Base-by-base conservation (phyloP, 2,888 invertebrate species). In the Furcula furcula region DNA sequence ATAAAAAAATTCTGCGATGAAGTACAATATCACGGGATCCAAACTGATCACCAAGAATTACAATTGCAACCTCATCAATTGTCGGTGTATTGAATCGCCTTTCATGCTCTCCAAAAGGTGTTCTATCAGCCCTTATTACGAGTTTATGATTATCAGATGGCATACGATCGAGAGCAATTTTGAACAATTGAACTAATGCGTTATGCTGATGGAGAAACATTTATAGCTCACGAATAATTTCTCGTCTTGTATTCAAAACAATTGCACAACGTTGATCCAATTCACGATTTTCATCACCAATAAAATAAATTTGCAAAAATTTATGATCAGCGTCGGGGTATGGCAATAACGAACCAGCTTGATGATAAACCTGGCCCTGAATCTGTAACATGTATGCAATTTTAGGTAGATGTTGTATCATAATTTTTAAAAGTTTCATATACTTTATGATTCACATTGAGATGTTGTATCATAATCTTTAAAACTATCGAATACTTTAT, bases 111-210 rank as follows among this genome's bases (percentile, higher is more conserved):
- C 33, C 33, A 2, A 11, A 9, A 19, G 27, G 27, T 19, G 27
- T 19, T 20, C 19, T 27, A 33, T 27, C 33, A 13, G 27, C 33
- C 10, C 33, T 27, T 16, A 35, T 35, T n/a, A 27, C 14, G 15
- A 27, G 20, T 33, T 27, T 33, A 11, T 27, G 21, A 20, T 15
- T 34, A 34, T 34, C 34, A 18, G 25, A 23, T 37, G 26, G 29
- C 29, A 35, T 40, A n/a, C 29, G 30, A 27, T 36, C 29, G 18
- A 40, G 11, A 19, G 29, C 29, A 19, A 11, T 29, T 29, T 29
- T 29, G 14, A 40, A 40, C 31, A 35, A 25, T 29, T 37, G 28
- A 32, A 37, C 37, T 33, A 37, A 29, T 29, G 15, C 38, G 21
- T 38, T 34, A 28, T 29, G 10, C 28, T 31, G 27, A 27, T 38